Conservation (phyloP, 2,797 vertebrate genomes). For the Lutra lutra region DNA sequence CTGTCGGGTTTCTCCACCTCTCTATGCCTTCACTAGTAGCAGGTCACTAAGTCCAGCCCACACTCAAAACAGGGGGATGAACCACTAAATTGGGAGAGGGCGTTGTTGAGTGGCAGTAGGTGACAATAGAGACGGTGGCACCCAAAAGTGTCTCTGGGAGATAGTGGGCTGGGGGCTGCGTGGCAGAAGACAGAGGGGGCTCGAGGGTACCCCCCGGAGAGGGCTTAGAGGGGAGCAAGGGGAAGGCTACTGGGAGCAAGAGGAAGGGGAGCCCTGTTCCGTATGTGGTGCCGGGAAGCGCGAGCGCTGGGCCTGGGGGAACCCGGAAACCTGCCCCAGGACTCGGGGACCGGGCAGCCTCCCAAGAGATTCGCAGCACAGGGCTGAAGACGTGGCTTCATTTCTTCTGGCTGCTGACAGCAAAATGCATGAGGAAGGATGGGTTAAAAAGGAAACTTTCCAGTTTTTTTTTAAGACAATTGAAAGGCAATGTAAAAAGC, state of each 20-base stretch:
- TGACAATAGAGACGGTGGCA: not conserved
- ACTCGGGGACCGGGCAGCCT: fast-evolving
- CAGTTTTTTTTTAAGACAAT: not conserved
- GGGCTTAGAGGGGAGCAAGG: not conserved
- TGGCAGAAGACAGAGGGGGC: not conserved
- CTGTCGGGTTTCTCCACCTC: not conserved
- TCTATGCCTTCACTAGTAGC: not conserved
- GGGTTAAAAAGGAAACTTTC: not conserved
- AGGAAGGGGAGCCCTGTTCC: fast-evolving
- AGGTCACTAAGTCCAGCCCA: not conserved
- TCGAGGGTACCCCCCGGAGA: not conserved
- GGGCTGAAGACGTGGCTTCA: not conserved
- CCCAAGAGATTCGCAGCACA: not conserved
- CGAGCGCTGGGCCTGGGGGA: fast-evolving
- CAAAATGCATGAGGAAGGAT: not conserved
- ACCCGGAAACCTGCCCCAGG: not conserved
- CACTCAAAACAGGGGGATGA: not conserved
- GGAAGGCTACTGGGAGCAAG: not conserved
- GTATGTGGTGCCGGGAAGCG: fast-evolving
- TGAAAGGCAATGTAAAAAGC: not conserved
- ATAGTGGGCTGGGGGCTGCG: too few species aligned
- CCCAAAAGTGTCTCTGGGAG: not conserved
- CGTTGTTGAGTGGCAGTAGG: not conserved
- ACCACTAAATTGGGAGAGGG: not conserved
- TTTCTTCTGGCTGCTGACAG: not conserved